Conservation (phyloP, 2,888 invertebrate genomes). For the Campoplex capitator region DNA sequence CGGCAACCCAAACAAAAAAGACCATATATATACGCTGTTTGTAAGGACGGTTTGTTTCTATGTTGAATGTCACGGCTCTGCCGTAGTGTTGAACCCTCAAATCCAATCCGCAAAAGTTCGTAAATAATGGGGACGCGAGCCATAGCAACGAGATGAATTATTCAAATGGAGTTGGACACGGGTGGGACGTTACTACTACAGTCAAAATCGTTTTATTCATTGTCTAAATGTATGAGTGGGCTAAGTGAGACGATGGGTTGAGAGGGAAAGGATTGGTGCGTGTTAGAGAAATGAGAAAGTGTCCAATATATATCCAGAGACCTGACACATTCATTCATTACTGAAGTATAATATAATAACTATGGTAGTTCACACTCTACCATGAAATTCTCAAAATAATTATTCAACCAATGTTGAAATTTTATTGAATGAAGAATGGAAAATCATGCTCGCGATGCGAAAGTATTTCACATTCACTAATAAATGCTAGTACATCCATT, state of each 20-base stretch:
- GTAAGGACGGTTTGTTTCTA: slow-evolving; percentile 2
- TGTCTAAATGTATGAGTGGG: slow-evolving; percentile 7
- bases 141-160: slow-evolving; percentile 49
- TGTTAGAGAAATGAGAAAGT: slow-evolving; percentile 44
- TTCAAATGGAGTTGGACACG: slow-evolving; percentile 36
- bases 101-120: slow-evolving; percentile 55
- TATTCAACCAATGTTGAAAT: neutral
- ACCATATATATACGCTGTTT: neutral
- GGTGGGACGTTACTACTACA: slow-evolving; percentile 18
- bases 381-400: slow-evolving; percentile 18
- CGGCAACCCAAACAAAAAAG: too few relatives aligned
- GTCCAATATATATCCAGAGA: slow-evolving; percentile 36
- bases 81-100: slow-evolving; percentile 15
- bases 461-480: neutral
- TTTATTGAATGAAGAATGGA: neutral
- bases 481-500: neutral
- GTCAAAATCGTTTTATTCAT: slow-evolving; percentile 43
- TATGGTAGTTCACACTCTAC: neutral
- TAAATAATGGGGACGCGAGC: slow-evolving; percentile 50
- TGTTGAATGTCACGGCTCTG: neutral
- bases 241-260: slow-evolving; percentile 14
- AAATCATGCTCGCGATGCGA: too few relatives aligned
- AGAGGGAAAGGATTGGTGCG: slow-evolving; percentile 12
- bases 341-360: slow-evolving; percentile 32
- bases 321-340: neutral